Evolutionary conservation across 2,888 invertebrate genomes (phyloP).

Genomic region (Lithophane socia): DNA sequence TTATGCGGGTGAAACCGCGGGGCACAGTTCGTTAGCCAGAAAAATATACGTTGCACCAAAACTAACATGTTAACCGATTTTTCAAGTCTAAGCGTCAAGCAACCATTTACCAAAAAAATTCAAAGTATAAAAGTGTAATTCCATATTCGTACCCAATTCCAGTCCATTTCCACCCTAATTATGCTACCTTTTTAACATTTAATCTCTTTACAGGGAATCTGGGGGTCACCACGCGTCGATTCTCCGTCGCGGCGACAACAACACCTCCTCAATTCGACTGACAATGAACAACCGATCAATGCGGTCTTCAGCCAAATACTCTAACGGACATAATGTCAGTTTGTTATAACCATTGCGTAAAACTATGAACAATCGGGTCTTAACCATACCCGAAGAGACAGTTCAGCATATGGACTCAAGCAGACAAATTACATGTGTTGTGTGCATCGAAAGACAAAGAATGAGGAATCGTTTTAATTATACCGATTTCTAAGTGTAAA

Average conservation of each 20-base stretch:
- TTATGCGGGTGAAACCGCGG: too few species aligned
- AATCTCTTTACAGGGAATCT: constrained; percentile 80
- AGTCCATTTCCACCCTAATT: background rate
- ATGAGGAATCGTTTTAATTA: constrained; percentile 60
- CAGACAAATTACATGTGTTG: constrained; percentile 70
- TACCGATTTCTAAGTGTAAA: constrained; percentile 62
- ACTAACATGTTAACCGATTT: background rate
- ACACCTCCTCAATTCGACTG: constrained; percentile 84
- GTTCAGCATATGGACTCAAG: constrained; percentile 56
- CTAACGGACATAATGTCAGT: constrained; percentile 83
- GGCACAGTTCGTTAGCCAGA: too few species aligned
- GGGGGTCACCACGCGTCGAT: constrained; percentile 84
- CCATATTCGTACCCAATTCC: background rate
- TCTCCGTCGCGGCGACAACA: constrained; percentile 83
- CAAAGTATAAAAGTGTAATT: background rate
- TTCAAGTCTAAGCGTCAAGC: background rate
- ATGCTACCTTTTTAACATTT: background rate
- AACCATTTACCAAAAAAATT: background rate
- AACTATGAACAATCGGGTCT: constrained; percentile 47
- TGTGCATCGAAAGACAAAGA: constrained; percentile 73
- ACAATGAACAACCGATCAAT: constrained; percentile 82
- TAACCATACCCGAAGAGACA: constrained; percentile 66
- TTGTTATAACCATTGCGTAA: constrained; percentile 81
- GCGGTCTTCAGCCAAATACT: constrained; percentile 83
- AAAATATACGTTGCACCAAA: background rate